These are phyloP conservation scores for Callionymus lyra DNA, from an alignment of 2,113 vertebrate species.

Conservation along the genomic window DNA sequence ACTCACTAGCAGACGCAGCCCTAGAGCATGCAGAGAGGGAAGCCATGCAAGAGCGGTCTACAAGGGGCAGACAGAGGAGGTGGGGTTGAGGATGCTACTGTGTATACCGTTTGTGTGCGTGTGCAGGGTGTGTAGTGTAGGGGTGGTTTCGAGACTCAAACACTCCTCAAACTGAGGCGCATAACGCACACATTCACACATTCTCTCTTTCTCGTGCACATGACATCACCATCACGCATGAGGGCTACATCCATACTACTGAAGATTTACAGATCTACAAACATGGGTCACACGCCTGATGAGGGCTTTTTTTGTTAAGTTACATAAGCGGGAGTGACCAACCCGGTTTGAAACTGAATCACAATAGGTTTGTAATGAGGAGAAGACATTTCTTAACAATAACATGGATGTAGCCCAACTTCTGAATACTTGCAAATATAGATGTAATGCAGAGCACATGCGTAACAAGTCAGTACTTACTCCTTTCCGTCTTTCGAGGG, in stretches of 20 bases:
- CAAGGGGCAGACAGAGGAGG: slow-evolving; percentile 25
- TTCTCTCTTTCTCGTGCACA: slow-evolving; percentile 34
- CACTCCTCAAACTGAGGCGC: slow-evolving; percentile 29
- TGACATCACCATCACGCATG: not conserved
- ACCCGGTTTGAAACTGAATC: too few species aligned
- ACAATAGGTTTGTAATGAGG: too few species aligned
- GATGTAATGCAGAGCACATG: slow-evolving; percentile 22
- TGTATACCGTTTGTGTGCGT: slow-evolving; percentile 52
- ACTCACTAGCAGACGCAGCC: slow-evolving; percentile 19
- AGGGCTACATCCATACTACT: too few species aligned
- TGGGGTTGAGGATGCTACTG: slow-evolving; percentile 27
- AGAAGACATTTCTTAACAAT: too few species aligned
- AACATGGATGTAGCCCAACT: slow-evolving; percentile 1
- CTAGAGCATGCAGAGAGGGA: slow-evolving; percentile 41
- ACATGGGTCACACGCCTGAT: too few species aligned
- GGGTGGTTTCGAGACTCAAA: slow-evolving; percentile 29
- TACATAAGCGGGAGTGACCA: too few species aligned
- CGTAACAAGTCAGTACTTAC: slow-evolving; percentile 78
- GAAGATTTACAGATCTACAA: too few species aligned
- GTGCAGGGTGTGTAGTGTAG: slow-evolving; percentile 42
- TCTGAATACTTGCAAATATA: slow-evolving; percentile 32
- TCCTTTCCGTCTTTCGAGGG: slow-evolving; percentile 97
- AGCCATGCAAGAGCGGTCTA: slow-evolving; percentile 34
- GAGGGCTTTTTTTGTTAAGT: too few species aligned
- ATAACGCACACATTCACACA: slow-evolving; percentile 8